A percentile compares a stretch with the other conserved stretches of the same genome.
These are phyloP conservation scores for Monarcha castaneiventris DNA, from an alignment of 2,113 vertebrate species.

Conservation along the genomic window DNA sequence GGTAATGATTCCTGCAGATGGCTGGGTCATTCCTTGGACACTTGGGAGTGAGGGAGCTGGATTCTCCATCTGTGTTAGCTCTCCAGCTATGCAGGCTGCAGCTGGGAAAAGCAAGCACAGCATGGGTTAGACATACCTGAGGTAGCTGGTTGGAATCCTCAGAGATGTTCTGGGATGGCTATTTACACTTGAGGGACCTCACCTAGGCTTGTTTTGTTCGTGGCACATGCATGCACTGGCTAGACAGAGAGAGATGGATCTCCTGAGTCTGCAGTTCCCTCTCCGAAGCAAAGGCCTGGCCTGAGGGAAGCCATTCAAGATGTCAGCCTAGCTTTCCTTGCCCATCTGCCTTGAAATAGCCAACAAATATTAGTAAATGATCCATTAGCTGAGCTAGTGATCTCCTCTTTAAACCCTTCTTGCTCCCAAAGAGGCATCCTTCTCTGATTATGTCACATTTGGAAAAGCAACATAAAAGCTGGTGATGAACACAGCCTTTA, in stretches of 20 bases:
- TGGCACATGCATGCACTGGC: fast-evolving
- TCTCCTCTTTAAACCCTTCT: background rate
- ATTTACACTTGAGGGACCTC: background rate
- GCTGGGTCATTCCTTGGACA: conserved; percentile 59
- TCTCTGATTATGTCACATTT: background rate
- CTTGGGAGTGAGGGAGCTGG: background rate
- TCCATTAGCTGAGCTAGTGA: background rate
- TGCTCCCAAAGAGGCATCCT: background rate
- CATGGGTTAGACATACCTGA: background rate
- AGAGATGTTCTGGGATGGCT: background rate
- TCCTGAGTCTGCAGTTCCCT: fast-evolving
- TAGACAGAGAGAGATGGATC: background rate
- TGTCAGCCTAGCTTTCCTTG: background rate
- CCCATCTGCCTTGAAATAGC: background rate
- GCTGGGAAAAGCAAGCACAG: background rate
- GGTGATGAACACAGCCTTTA: background rate
- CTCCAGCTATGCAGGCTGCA: background rate
- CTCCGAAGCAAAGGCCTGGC: background rate
- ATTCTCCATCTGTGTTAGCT: background rate
- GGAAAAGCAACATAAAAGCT: background rate
- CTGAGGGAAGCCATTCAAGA: background rate
- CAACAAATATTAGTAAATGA: background rate
- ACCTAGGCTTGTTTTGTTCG: background rate
- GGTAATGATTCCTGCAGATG: conserved; percentile 67
- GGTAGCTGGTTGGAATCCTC: background rate